phyloP scores from a whole-genome alignment of 1,140 invertebrate species.

The Bilobella aurantiaca region DNA sequence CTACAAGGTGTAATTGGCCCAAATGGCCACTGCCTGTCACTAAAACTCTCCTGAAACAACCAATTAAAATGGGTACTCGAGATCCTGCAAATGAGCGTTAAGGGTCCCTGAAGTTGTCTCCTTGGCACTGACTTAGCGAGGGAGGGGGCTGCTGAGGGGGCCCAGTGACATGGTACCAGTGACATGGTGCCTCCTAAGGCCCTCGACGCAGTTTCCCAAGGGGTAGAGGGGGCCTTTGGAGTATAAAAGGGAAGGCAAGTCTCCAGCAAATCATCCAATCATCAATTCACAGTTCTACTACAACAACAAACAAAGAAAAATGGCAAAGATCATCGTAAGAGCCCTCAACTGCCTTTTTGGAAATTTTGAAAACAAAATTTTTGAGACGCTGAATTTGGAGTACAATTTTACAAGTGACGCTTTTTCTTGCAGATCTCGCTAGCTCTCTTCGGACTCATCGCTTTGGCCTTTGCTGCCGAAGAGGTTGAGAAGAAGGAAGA shows the following conservation, averaged over 20 bases:
- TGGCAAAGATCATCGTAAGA: neutral
- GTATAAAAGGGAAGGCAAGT: neutral
- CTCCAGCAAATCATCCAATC: neutral
- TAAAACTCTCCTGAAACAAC: neutral
- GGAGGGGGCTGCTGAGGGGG: too few relatives aligned
- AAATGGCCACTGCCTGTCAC: neutral
- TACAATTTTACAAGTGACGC: too few relatives aligned
- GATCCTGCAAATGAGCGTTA: too few relatives aligned
- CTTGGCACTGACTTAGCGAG: too few relatives aligned
- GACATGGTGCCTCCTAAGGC: too few relatives aligned
- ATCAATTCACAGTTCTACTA: neutral
- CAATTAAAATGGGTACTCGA: neutral
- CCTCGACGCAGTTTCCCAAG: too few relatives aligned
- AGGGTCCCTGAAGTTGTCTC: too few relatives aligned
- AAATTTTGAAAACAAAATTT: neutral
- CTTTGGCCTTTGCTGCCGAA: conserved; percentile 3
- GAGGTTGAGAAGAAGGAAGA: conserved; percentile 6
- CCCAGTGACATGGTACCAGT: too few relatives aligned
- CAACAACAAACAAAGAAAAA: too few relatives aligned
- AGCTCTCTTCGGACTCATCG: conserved; percentile 6
- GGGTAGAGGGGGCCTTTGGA: too few relatives aligned
- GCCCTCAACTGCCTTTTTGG: neutral
- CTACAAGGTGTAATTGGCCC: neutral
- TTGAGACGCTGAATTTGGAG: neutral
- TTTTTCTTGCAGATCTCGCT: conserved; percentile 1